Evolutionary conservation across 2,797 vertebrate species (phyloP).

Genomic region (Trachops cirrhosus): DNA sequence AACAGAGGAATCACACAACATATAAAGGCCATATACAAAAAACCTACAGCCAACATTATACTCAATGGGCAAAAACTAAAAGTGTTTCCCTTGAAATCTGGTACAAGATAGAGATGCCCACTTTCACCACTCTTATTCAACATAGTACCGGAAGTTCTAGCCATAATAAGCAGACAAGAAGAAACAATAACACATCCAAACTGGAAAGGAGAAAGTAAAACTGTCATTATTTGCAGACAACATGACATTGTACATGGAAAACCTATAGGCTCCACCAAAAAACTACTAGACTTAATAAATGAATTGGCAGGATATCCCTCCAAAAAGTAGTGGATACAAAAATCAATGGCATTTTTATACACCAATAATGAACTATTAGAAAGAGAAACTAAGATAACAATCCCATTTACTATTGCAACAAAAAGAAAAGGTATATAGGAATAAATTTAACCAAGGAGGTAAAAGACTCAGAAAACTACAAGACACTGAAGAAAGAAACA

Average conservation of each 20-base stretch:
- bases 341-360: neutral
- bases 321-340: neutral
- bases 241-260: neutral
- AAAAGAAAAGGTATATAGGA: neutral
- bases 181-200: neutral
- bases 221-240: neutral
- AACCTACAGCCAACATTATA: neutral
- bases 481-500: neutral
- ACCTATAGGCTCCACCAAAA: neutral
- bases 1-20: neutral
- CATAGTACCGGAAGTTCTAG: neutral
- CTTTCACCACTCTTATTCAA: neutral
- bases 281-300: neutral
- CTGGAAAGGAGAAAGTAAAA: neutral
- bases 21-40: neutral
- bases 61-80: neutral
- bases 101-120: neutral
- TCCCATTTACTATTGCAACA: neutral
- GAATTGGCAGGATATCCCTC: neutral
- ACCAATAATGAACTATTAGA: neutral
- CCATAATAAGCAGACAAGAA: neutral
- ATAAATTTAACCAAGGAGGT: neutral
- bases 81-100: neutral
- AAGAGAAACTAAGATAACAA: neutral
- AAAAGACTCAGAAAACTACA: neutral